A percentile compares a stretch with the other conserved stretches of the same genome.
These are phyloP conservation scores for Macquaria ambigua DNA, from an alignment of 2,113 vertebrate species.

Conservation along the genomic window DNA sequence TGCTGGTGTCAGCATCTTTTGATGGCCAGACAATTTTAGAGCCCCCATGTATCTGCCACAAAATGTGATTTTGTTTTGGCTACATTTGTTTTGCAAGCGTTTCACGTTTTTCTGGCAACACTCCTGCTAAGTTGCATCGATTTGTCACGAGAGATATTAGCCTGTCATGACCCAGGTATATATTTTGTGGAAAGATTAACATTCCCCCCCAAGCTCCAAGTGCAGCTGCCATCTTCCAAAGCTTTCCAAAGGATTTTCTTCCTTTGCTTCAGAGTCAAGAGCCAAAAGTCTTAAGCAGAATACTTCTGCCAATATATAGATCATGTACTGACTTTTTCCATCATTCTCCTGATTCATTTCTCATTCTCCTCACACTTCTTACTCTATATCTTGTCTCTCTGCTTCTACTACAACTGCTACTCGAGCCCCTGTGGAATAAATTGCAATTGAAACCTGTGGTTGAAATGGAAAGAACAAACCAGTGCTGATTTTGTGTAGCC, in stretches of 20 bases:
- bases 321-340: conserved; percentile 26
- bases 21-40: conserved; percentile 54
- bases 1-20: conserved; percentile 66
- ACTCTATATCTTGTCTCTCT: conserved; percentile 14
- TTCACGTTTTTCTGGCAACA: conserved; percentile 51
- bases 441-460: conserved; percentile 22
- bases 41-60: conserved; percentile 53
- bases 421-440: conserved; percentile 24
- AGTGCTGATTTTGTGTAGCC: conserved; percentile 4
- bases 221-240: conserved; percentile 56
- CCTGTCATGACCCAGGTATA: conserved; percentile 57
- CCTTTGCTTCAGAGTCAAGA: conserved; percentile 55
- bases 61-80: conserved; percentile 75
- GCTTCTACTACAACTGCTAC: neutral
- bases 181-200: conserved; percentile 74
- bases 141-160: conserved; percentile 74
- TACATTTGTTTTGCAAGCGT: conserved; percentile 75
- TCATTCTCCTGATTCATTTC: conserved; percentile 25
- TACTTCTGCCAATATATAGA: conserved; percentile 59
- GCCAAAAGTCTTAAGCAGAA: conserved; percentile 36
- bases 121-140: conserved; percentile 56
- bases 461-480: conserved; percentile 33
- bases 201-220: conserved; percentile 40
- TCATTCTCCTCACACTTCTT: conserved; percentile 21
- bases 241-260: conserved; percentile 59